Conservation (phyloP, 2,113 vertebrate species). For the Galeopterus variegatus region DNA sequence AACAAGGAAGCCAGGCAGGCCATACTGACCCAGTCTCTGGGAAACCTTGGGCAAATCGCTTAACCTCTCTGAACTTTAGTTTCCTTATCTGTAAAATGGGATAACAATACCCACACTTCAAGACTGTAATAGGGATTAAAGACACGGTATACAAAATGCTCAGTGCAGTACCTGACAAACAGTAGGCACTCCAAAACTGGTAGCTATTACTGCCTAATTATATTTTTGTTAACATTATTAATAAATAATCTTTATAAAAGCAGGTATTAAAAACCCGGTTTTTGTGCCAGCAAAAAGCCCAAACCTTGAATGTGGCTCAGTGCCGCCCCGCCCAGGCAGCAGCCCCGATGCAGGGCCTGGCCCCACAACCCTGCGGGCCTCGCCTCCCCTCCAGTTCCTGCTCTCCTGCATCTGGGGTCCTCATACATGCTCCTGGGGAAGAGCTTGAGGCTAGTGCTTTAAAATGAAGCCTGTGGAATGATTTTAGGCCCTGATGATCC, state of each 20-base stretch:
- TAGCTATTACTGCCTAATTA: background rate
- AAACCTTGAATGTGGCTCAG: too few relatives aligned
- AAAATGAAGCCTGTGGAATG: background rate
- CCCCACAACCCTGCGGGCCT: background rate
- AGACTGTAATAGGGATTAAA: background rate
- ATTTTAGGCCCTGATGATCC: background rate
- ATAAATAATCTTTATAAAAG: background rate
- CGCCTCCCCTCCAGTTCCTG: too few relatives aligned
- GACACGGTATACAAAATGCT: background rate
- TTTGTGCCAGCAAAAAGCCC: background rate
- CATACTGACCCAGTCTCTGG: background rate
- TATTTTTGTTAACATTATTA: background rate
- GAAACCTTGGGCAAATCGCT: background rate
- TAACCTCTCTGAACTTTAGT: slow-evolving; percentile 16
- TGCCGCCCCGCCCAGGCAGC: background rate
- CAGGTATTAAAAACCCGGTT: background rate
- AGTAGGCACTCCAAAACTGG: background rate
- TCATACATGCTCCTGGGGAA: fast-evolving
- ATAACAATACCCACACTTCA: background rate
- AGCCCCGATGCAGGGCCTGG: background rate
- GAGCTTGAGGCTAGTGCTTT: background rate
- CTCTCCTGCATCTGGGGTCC: background rate
- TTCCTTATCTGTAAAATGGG: background rate
- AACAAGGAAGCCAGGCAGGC: background rate
- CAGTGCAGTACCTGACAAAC: background rate